Percentiles rank a stretch among this genome's conserved stretches.
These are phyloP conservation scores for Acyrthosiphon pisum DNA, from an alignment of 1,140 invertebrate species.

Conservation along the genomic window DNA sequence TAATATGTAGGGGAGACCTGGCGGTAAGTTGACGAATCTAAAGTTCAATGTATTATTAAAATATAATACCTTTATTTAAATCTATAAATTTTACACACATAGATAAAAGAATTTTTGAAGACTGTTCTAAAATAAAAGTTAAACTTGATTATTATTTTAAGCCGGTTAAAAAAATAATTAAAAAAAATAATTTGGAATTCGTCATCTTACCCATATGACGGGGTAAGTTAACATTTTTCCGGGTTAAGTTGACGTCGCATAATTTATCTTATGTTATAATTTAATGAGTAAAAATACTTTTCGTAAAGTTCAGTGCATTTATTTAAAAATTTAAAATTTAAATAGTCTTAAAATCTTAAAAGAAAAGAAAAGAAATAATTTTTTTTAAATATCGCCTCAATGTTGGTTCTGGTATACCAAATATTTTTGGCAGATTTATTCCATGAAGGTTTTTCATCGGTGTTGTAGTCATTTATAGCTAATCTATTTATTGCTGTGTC, in stretches of 20 bases:
- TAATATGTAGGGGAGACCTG: no score
- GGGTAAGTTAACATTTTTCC: background rate
- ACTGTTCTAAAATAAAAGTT: slow-evolving; percentile 9
- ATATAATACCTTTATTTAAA: background rate
- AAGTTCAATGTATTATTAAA: background rate
- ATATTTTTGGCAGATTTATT: background rate
- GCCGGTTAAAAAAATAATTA: background rate
- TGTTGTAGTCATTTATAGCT: background rate
- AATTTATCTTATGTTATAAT: background rate
- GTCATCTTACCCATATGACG: background rate
- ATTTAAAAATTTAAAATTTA: background rate
- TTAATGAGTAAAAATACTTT: background rate
- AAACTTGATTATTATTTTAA: background rate
- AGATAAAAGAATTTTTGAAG: background rate
- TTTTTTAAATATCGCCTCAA: background rate
- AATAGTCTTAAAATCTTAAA: background rate
- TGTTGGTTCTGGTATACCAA: background rate
- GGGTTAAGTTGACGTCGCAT: background rate
- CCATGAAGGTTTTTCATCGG: background rate
- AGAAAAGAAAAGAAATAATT: background rate
- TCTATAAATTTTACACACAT: background rate
- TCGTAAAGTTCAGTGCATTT: background rate
- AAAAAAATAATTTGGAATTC: background rate
- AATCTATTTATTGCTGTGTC: background rate
- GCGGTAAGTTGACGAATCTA: background rate